phyloP scores from a whole-genome alignment of 23 tunicate species.

The Styela clava region DNA sequence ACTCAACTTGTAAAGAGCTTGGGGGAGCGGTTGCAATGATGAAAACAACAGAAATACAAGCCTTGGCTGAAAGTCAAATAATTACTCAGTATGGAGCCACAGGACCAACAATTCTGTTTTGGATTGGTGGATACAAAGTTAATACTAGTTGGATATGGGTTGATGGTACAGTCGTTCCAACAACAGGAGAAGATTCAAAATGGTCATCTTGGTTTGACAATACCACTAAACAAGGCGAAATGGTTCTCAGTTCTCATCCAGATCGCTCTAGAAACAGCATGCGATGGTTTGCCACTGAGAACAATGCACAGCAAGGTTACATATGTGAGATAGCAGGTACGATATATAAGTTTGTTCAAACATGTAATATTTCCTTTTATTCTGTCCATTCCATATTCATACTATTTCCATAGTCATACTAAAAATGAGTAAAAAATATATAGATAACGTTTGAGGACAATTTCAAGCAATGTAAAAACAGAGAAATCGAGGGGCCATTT shows the following conservation, averaged over 20 bases:
- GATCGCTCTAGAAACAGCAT: neutral
- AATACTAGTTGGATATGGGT: neutral
- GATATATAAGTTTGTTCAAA: too few relatives aligned
- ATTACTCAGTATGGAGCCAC: neutral
- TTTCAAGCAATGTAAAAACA: too few relatives aligned
- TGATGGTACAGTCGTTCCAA: neutral
- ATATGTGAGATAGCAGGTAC: neutral
- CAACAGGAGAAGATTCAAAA: neutral
- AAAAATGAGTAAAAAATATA: too few relatives aligned
- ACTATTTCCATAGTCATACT: too few relatives aligned
- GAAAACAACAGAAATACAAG: neutral
- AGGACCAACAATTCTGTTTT: neutral
- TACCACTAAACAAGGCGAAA: neutral
- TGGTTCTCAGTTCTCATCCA: neutral
- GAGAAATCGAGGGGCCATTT: too few relatives aligned
- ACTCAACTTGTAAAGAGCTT: neutral
- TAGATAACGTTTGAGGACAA: too few relatives aligned
- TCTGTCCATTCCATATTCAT: too few relatives aligned
- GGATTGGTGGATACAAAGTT: neutral
- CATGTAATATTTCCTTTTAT: too few relatives aligned
- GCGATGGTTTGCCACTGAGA: neutral
- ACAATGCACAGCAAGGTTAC: neutral
- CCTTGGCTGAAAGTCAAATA: neutral
- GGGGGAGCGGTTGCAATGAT: neutral
- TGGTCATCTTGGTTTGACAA: too few relatives aligned